Evolutionary conservation across 2,888 invertebrate species (phyloP), one percentile per base, ranked within the genome.

Genomic region (Nemurella pictetii): DNA sequence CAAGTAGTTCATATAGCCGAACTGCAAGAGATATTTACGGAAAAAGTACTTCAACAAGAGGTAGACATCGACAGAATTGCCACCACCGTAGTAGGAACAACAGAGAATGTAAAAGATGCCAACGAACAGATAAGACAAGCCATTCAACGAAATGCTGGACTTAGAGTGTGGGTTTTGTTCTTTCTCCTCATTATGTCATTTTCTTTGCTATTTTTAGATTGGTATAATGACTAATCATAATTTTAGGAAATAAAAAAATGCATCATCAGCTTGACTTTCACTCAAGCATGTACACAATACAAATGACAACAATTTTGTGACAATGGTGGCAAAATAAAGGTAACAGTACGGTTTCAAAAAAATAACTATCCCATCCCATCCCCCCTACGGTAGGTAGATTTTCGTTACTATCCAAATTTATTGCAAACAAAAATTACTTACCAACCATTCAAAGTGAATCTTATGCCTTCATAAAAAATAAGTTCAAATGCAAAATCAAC

Each of bases 111-210:
- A 25, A 96, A 95, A 89, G 97, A 97, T 90, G 99, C 98, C 0
- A 99, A 99, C 91, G 98, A 98, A 89, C 98, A 99, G 91, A 97
- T 99, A 84, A 93, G 98, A 87, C 96, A 98, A 91, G 99, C 99
- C 0, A 99, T 99, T 89, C 98, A 98, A 90, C 94, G 98, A 87
- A 98, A 98, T 91, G 99, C 99, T 0, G 97, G 98, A 0, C 93
- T 99, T 73, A 93, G 99, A 88, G 97, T 98, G 20, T 98, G 97
- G 93, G 95, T 99, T 85, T 91, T 99, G 32, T 99, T 99, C 91
- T 98, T 99, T 90, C 92, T 99, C 84, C 91, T 99, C 87, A 98
- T 99, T 73, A 96, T 99, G 94, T 98, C 99, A 73, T 98, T 99
- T 90, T 96, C 98, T 27, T 92, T 99, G 83, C 92, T 99, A 12